Evolutionary conservation across 2,113 vertebrate genomes (phyloP).

Genomic region (Carettochelys insculpta): DNA sequence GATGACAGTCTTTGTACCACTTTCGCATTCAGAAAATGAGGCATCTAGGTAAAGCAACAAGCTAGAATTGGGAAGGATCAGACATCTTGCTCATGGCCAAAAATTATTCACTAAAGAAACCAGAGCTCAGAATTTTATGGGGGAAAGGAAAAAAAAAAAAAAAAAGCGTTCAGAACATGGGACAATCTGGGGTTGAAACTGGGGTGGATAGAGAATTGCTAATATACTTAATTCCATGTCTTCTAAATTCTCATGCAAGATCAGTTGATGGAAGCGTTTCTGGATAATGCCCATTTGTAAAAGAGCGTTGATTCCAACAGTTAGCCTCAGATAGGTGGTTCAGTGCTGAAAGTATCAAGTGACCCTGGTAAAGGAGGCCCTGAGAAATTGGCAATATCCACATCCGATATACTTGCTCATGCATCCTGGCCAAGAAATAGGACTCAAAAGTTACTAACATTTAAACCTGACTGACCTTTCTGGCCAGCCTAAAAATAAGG

Average conservation of each 20-base stretch:
- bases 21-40: background rate
- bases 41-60: background rate
- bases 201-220: too few species aligned
- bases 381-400: background rate
- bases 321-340: background rate
- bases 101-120: background rate
- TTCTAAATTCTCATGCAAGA: conserved; percentile 22
- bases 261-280: background rate
- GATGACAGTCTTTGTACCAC: background rate
- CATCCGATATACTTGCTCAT: conserved; percentile 24
- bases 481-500: background rate
- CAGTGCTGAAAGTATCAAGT: background rate
- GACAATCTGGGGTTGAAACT: too few species aligned
- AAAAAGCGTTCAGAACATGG: background rate
- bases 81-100: background rate
- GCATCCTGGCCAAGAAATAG: too few species aligned
- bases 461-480: too few species aligned
- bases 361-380: background rate
- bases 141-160: too few species aligned
- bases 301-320: conserved; percentile 52
- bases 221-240: background rate
- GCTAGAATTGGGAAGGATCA: background rate
- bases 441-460: too few species aligned
- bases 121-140: background rate
- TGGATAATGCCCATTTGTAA: background rate